Evolutionary conservation across 2,888 invertebrate species (phyloP), one percentile per base, ranked within the genome.

Genomic region (Muscina levida): DNA sequence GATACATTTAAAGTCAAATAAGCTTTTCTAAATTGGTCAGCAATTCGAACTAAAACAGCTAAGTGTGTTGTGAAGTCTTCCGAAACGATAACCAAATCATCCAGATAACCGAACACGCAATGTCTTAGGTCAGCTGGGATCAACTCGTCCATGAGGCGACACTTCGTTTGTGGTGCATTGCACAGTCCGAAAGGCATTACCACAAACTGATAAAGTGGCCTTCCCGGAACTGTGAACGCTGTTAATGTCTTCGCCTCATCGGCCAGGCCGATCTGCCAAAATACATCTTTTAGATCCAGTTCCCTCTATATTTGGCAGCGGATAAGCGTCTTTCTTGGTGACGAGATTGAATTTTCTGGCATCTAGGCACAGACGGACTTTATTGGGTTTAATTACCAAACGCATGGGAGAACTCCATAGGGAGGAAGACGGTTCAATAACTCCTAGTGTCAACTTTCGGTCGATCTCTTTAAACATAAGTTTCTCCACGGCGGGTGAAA

Each of bases 131-230:
- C 67, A 3, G 78, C 53, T 17, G 80, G 76, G 42, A 82, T 73
- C 3, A 83, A 51, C 48, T 77, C 70, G 24, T 82, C 81, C 26
- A 79, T 82, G 1, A 82, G 48, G 1, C 77, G 48, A 31, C 74
- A 77, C 68, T 75, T 72, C 6, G 68, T 72, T 46, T 80, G 77
- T n/a, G n/a, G n/a, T n/a, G n/a, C n/a, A n/a, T n/a, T n/a, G n/a
- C n/a, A n/a, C n/a, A n/a, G n/a, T n/a, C n/a, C n/a, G n/a, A n/a
- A n/a, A n/a, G n/a, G n/a, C n/a, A n/a, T n/a, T n/a, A n/a, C n/a
- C n/a, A n/a, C 42, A 57, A 76, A 82, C 19, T 78, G 72, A 22
- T 78, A 78, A 6, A 82, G 51, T 6, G 80, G 73, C 17, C 80
- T 39, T 1, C 78, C 78, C 0, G 80, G 82, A 3, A 82, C 71